Evolutionary conservation across 53 echinoderm and acorn worm species (phyloP).

Genomic region (Arbacia lixula): DNA sequence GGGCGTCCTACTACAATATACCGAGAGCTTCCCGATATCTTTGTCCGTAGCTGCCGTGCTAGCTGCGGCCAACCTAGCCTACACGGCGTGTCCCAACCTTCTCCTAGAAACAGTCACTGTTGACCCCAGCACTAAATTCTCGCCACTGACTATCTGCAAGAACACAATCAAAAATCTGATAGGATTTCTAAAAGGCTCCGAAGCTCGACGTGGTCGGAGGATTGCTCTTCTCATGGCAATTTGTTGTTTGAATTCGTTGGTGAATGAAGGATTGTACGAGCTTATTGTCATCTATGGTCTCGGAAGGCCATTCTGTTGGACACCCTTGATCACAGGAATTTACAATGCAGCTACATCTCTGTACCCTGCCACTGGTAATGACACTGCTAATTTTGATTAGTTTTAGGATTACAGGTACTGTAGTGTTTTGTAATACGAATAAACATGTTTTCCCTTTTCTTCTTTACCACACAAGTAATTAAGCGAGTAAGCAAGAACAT

Average conservation of each 20-base stretch:
- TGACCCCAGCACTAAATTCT: too few relatives aligned
- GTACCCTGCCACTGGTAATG: constrained; percentile 22
- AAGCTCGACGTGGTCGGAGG: constrained; percentile 11
- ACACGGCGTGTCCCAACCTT: constrained; percentile 52
- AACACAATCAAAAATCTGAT: constrained; percentile 39
- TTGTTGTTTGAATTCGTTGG: constrained; percentile 14
- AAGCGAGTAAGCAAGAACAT: too few relatives aligned
- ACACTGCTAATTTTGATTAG: neutral
- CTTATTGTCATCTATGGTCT: constrained; percentile 58
- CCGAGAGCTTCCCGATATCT: constrained; percentile 19
- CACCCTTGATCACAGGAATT: constrained; percentile 33
- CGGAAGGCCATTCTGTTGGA: constrained; percentile 66
- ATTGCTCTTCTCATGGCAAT: constrained; percentile 34
- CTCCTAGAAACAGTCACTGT: constrained; percentile 54
- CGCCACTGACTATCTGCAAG: too few relatives aligned
- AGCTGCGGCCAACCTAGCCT: constrained; percentile 31
- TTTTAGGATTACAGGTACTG: too few relatives aligned
- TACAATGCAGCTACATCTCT: constrained; percentile 5
- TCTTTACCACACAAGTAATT: too few relatives aligned
- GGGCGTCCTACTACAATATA: constrained; percentile 32
- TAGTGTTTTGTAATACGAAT: too few relatives aligned
- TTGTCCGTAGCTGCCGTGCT: constrained; percentile 21
- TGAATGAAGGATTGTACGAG: constrained; percentile 47
- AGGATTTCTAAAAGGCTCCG: constrained; percentile 8
- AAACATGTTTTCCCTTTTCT: too few relatives aligned